Evolutionary conservation across 1,140 invertebrate genomes (phyloP).

Genomic region (Macrobrachium rosenbergii): DNA sequence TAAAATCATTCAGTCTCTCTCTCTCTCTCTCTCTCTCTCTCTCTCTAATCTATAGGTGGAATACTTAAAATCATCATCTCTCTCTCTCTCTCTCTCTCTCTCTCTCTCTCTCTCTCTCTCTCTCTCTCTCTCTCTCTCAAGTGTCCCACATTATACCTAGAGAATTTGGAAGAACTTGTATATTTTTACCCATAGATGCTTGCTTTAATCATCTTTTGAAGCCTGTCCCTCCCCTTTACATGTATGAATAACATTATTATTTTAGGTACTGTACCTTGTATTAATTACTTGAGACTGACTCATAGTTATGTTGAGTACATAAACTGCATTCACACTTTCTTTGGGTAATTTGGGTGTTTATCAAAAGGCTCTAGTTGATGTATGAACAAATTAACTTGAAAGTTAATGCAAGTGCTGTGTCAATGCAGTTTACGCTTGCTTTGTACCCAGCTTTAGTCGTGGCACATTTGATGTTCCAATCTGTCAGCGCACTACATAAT

Average conservation of each 20-base stretch:
- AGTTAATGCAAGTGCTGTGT: not conserved
- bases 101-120: conserved; percentile 4
- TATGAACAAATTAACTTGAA: too few species aligned
- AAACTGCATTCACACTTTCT: too few species aligned
- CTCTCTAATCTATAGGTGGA: too few species aligned
- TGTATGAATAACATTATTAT: not conserved
- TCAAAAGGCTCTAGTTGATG: too few species aligned
- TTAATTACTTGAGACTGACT: too few species aligned
- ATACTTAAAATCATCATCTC: too few species aligned
- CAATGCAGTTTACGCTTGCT: conserved; percentile 19
- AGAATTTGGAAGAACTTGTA: not conserved
- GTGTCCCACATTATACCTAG: not conserved
- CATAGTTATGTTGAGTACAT: too few species aligned
- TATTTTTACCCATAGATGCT: not conserved
- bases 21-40: not conserved
- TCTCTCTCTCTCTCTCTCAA: not conserved
- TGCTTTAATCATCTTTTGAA: not conserved
- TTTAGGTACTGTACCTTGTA: too few species aligned
- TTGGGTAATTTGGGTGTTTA: too few species aligned
- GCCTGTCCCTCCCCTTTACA: not conserved
- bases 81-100: not conserved
- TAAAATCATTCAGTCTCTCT: not conserved
- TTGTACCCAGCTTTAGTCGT: conserved; percentile 20
- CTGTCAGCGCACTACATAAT: too few species aligned
- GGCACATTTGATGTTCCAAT: too few species aligned